Conservation (phyloP, 2,888 invertebrate species). For the Cheilosia impressa region DNA sequence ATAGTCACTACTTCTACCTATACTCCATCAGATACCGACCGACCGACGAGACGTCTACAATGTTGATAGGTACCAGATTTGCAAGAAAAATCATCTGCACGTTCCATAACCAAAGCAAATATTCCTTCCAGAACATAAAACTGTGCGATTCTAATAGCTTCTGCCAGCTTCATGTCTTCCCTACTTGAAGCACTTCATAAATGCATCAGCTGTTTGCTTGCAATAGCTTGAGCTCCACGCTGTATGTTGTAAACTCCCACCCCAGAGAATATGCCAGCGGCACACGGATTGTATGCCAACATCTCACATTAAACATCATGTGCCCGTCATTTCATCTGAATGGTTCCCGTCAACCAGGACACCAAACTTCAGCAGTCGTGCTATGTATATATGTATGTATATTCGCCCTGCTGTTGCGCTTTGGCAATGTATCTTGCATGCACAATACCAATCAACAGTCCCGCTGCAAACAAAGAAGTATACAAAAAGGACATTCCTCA, state of each 20-base stretch:
- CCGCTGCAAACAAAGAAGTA: constrained; percentile 5
- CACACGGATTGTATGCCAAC: constrained; percentile 41
- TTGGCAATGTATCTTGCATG: constrained; percentile 16
- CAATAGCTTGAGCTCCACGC: background rate
- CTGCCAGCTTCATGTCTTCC: constrained; percentile 1
- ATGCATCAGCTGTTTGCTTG: constrained; percentile 20
- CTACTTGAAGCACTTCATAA: constrained; percentile 28
- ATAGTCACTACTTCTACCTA: too few species aligned
- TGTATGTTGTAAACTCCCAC: background rate
- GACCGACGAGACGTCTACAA: background rate
- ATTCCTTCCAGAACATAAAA: background rate
- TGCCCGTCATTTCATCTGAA: constrained; percentile 51
- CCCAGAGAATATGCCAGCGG: constrained; percentile 7
- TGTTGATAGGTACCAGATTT: background rate
- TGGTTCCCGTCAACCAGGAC: background rate
- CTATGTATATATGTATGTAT: background rate
- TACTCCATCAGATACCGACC: too few species aligned
- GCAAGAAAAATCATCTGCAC: background rate
- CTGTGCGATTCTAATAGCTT: background rate
- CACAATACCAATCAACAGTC: constrained; percentile 44
- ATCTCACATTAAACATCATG: constrained; percentile 55
- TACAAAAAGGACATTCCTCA: constrained; percentile 29
- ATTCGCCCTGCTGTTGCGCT: constrained; percentile 29
- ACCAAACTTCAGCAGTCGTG: background rate
- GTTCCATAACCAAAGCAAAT: constrained; percentile 1